Evolutionary conservation across 2,113 vertebrate genomes (phyloP).

Genomic region (Dipodomys merriami): DNA sequence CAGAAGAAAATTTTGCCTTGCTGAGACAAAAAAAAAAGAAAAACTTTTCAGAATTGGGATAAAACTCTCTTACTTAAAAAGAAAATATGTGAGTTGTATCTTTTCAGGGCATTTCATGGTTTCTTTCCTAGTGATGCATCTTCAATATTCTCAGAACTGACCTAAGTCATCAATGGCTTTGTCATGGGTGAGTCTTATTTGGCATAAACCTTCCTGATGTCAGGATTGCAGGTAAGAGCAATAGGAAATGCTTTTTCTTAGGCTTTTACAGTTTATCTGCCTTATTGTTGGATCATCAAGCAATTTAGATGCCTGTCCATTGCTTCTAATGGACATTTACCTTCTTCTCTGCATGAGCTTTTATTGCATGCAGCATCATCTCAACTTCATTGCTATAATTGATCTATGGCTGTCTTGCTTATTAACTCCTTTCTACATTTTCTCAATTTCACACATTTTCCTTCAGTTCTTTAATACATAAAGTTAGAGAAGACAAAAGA

Average conservation of each 20-base stretch:
- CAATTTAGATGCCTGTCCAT: background rate
- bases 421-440: background rate
- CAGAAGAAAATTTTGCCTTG: too few relatives aligned
- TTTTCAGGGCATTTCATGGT: constrained; percentile 26
- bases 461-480: background rate
- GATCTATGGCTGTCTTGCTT: background rate
- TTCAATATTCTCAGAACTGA: background rate
- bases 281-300: background rate
- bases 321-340: background rate
- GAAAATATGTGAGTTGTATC: background rate
- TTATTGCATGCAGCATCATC: background rate
- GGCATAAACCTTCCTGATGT: background rate
- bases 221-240: background rate
- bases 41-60: background rate
- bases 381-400: background rate
- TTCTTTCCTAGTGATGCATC: constrained; percentile 39
- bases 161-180: background rate
- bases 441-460: background rate
- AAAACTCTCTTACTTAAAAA: background rate
- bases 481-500: background rate
- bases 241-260: background rate
- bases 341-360: background rate
- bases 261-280: background rate
- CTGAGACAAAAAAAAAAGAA: background rate
- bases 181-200: background rate